A percentile compares a stretch with the other conserved stretches of the same genome.
These are phyloP conservation scores for Heliconius aoede DNA, from an alignment of 2,888 invertebrate genomes.

Conservation along the genomic window DNA sequence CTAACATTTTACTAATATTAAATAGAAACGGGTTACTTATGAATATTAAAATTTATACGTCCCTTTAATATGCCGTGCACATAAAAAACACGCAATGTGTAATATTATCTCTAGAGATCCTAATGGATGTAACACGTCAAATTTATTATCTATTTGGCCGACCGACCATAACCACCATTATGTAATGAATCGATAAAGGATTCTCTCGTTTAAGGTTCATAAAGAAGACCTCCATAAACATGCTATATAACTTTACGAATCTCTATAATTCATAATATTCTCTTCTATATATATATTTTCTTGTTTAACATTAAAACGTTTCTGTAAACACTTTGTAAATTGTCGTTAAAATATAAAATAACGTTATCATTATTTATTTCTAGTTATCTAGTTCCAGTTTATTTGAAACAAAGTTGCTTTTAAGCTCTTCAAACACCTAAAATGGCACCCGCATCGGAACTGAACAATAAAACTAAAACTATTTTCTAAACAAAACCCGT, in stretches of 20 bases:
- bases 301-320: conserved; percentile 29
- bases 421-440: conserved; percentile 63
- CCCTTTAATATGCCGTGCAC: background rate
- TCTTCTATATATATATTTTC: conserved; percentile 57
- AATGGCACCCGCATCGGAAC: conserved; percentile 70
- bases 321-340: background rate
- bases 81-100: conserved; percentile 15
- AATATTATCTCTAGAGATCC: conserved; percentile 25
- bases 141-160: conserved; percentile 69
- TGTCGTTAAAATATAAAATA: background rate
- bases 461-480: conserved; percentile 72
- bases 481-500: conserved; percentile 68
- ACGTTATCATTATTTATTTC: background rate
- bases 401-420: conserved; percentile 47
- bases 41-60: background rate
- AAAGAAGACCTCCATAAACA: conserved; percentile 79
- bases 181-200: conserved; percentile 69
- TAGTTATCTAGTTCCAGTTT: background rate
- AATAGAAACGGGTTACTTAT: background rate
- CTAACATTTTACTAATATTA: background rate
- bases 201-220: conserved; percentile 67
- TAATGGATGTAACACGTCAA: conserved; percentile 55
- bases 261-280: conserved; percentile 65
- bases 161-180: conserved; percentile 69
- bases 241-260: conserved; percentile 74